Base-by-base conservation (phyloP, 2,113 vertebrate species). In the Coptodon rendalli region DNA sequence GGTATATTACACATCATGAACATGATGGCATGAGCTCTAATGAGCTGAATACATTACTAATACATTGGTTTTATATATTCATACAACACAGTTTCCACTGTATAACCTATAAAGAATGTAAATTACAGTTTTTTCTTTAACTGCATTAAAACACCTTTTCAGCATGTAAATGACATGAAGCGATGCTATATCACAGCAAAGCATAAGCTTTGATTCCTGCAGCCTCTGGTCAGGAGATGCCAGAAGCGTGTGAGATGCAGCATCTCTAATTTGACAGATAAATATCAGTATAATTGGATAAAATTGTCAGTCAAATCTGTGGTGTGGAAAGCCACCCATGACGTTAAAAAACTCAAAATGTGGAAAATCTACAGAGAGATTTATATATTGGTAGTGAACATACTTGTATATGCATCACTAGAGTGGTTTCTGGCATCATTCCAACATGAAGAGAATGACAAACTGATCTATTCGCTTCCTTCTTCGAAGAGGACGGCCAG, bases 201-300 rank as follows among this genome's bases (percentile, higher is more conserved):
- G 22, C 13, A 6, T 34, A 52, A 36, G 52, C 40, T 84, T 84
- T 86, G 48, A 87, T 89, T 83, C 7, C 40, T 3, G 5, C 45
- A 81, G 76, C 29, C 57, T 85, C 52, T 71, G 56, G 83, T 88
- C 79, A 82, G 68, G 61, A 73, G 80, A 83, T 36, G 82, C 63
- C 27, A 78, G 22, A 80, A 80, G 45, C 43, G 29, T 52, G 22
- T 34, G 80, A 83, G 84, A 43, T 1, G 27, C 36, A 76, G 56
- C 81, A 90, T 84, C 54, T 88, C 48, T 56, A 43, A 53, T 66
- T 34, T 73, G 61, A n/a, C 9, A 88, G 80, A 84, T 93, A 76
- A 85, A 88, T 80, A 89, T 88, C 66, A n/a, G 52, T 66, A 43
- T 83, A 82, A 91, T 79, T 88, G 59, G 38, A 81, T 82, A 71